These are phyloP conservation scores for Orientallactaga sibirica DNA, from an alignment of 2,797 vertebrate genomes.

Conservation along the genomic window DNA sequence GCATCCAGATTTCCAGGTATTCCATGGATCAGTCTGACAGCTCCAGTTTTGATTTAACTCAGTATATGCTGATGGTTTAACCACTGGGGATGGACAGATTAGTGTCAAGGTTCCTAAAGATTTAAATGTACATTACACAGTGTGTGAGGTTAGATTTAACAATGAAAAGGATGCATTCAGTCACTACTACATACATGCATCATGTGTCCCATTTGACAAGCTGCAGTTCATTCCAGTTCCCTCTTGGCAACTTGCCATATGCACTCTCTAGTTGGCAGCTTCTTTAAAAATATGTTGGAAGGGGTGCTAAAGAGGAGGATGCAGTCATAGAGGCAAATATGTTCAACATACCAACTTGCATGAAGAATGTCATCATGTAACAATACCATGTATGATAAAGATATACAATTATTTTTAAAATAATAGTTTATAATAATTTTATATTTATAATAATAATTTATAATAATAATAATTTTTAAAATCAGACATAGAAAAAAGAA, in stretches of 20 bases:
- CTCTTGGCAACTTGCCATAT: not conserved
- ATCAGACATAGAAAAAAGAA: too few species aligned
- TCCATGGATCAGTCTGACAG: constrained; percentile 10
- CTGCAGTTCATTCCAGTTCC: not conserved
- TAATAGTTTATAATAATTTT: too few species aligned
- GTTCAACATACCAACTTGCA: too few species aligned
- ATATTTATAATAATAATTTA: too few species aligned
- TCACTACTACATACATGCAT: not conserved
- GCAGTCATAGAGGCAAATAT: too few species aligned
- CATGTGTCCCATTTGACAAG: not conserved
- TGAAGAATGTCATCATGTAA: too few species aligned
- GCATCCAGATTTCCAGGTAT: not conserved
- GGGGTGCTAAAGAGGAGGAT: too few species aligned
- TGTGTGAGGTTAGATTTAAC: not conserved
- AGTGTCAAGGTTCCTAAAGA: constrained; percentile 31
- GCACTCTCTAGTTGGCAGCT: not conserved
- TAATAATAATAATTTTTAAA: too few species aligned
- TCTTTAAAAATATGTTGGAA: not conserved
- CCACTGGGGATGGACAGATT: not conserved
- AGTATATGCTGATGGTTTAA: not conserved
- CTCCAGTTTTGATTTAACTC: not conserved
- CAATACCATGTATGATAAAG: too few species aligned
- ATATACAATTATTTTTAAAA: too few species aligned
- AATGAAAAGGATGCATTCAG: not conserved
- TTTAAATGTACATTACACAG: constrained; percentile 16